Conservation (phyloP, 2,888 invertebrate species). For the Conomelus anceps region DNA sequence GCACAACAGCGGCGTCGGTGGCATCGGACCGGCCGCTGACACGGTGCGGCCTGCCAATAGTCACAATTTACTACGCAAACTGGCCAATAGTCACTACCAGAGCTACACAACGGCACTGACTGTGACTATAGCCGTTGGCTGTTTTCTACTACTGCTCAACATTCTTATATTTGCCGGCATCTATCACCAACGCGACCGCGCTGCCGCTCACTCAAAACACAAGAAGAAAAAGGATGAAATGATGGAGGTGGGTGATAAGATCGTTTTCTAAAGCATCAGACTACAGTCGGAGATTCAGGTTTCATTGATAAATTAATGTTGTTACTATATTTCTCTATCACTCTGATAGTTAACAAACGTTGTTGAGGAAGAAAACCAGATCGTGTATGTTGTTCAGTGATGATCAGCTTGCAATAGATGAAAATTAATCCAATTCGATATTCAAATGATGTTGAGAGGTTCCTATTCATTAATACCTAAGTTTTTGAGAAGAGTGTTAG, state of each 20-base stretch:
- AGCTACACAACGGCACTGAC: conserved; percentile 83
- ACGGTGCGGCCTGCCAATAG: conserved; percentile 47
- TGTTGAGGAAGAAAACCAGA: too few relatives aligned
- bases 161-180: conserved; percentile 83
- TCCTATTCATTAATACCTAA: too few relatives aligned
- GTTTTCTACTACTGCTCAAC: conserved; percentile 72
- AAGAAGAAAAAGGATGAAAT: conserved; percentile 66
- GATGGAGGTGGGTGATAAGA: conserved; percentile 48
- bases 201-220: conserved; percentile 43
- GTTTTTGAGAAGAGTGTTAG: too few relatives aligned
- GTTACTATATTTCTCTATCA: too few relatives aligned
- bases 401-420: too few relatives aligned
- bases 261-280: too few relatives aligned
- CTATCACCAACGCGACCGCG: conserved; percentile 70
- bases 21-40: conserved; percentile 29
- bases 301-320: too few relatives aligned
- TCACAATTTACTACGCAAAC: conserved; percentile 62
- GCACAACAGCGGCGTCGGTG: conserved; percentile 32
- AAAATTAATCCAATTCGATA: too few relatives aligned
- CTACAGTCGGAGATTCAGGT: too few relatives aligned
- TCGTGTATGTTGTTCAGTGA: too few relatives aligned
- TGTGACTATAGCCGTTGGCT: conserved; percentile 80
- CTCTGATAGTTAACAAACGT: too few relatives aligned
- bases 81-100: conserved; percentile 77
- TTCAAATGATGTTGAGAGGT: too few relatives aligned